Percentiles rank a stretch among this genome's conserved stretches.
Conservation (phyloP, 2,113 vertebrate genomes). For the Atlantisia rogersi region DNA sequence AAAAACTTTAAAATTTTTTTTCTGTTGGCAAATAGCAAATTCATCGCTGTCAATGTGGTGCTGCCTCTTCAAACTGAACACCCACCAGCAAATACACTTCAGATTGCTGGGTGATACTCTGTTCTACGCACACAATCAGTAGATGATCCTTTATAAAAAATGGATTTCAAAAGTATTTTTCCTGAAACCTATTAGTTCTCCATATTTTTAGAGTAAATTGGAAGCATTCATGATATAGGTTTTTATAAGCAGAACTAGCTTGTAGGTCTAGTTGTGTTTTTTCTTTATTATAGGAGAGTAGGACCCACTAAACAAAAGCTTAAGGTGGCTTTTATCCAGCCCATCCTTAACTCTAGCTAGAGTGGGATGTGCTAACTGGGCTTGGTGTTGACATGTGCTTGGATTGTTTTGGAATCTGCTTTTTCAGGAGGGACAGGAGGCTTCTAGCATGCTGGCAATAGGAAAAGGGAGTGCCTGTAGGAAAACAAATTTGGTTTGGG, state of each 20-base stretch:
- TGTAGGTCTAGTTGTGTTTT: neutral
- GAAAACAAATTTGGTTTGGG: neutral
- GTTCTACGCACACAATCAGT: neutral
- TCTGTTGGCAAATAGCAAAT: neutral
- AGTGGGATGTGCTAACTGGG: neutral
- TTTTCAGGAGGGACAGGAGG: neutral
- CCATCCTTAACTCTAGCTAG: neutral
- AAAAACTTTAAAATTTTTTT: neutral
- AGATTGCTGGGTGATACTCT: neutral
- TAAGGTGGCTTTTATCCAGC: neutral
- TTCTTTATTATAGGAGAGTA: neutral
- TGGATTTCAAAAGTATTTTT: neutral
- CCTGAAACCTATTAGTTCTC: neutral
- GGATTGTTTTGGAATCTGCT: neutral
- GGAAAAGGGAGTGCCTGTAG: neutral
- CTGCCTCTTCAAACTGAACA: neutral
- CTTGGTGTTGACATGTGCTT: neutral
- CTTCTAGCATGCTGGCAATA: neutral
- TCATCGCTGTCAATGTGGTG: neutral
- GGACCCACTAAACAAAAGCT: neutral
- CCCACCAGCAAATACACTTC: neutral
- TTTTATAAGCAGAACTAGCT: neutral
- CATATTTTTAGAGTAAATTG: neutral
- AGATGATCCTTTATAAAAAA: neutral
- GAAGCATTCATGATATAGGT: neutral